Percentiles rank a stretch among this genome's conserved stretches.
phyloP scores from a whole-genome alignment of 2,888 invertebrate genomes.

The Chymomyza amoena region DNA sequence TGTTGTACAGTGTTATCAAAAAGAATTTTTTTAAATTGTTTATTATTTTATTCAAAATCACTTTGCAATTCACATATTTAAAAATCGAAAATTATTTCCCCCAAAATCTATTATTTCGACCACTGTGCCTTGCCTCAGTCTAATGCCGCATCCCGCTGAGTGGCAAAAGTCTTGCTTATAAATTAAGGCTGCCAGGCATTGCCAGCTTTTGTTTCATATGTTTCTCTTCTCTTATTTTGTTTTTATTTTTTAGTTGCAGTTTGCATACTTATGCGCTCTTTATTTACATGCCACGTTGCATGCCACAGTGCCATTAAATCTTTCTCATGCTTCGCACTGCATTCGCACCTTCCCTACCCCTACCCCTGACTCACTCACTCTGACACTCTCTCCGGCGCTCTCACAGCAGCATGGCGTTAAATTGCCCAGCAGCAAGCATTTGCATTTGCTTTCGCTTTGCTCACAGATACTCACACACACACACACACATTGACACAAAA shows the following conservation, averaged over 20 bases:
- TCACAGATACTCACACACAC: not conserved
- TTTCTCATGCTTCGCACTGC: conserved; percentile 21
- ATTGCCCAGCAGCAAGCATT: conserved; percentile 68
- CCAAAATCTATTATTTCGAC: no score
- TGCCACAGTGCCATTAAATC: conserved; percentile 45
- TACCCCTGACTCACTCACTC: not conserved
- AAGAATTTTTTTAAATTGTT: no score
- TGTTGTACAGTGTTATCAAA: no score
- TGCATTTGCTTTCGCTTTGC: conserved; percentile 41
- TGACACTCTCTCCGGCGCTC: no score
- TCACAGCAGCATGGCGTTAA: conserved; percentile 52
- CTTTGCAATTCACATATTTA: no score
- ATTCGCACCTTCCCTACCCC: not conserved
- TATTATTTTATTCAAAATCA: no score
- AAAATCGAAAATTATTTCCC: no score
- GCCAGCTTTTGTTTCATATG: not conserved
- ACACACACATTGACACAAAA: not conserved
- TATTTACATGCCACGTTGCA: conserved; percentile 46
- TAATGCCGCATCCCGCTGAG: not conserved
- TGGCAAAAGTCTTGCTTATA: not conserved
- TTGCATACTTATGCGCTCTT: conserved; percentile 49
- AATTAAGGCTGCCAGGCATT: conserved; percentile 1
- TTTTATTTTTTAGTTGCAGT: conserved; percentile 13
- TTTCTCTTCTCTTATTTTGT: not conserved
- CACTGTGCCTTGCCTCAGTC: not conserved